phyloP scores from a whole-genome alignment of 2,113 vertebrate genomes.

The Colaptes auratus region DNA sequence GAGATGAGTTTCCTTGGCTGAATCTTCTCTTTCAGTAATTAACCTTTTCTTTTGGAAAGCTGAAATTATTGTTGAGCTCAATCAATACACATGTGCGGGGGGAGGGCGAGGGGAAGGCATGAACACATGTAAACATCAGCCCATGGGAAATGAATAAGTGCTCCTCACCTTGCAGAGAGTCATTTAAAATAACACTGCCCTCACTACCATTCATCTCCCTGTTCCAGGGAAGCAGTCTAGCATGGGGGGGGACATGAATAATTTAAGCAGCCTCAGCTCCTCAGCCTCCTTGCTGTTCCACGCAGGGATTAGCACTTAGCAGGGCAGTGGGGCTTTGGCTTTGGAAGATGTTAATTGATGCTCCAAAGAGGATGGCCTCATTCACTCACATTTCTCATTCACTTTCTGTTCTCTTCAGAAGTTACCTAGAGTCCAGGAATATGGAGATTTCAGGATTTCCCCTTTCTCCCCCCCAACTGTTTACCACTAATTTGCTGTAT shows the following conservation, averaged over 20 bases:
- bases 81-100: not conserved
- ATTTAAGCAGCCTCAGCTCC: slow-evolving; percentile 6
- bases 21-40: not conserved
- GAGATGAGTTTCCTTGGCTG: not conserved
- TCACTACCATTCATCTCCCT: slow-evolving; percentile 33
- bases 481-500: not conserved
- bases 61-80: not conserved
- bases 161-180: slow-evolving; percentile 26
- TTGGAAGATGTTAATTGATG: slow-evolving; percentile 38
- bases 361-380: not conserved
- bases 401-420: not conserved
- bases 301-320: not conserved
- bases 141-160: not conserved
- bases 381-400: not conserved
- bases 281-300: not conserved
- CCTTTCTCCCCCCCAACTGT: rapidly evolving
- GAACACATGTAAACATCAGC: not conserved
- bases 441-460: not conserved
- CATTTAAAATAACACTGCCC: slow-evolving; percentile 49
- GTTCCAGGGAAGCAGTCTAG: not conserved
- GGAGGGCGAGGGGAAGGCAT: not conserved
- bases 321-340: not conserved
- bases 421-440: not conserved
- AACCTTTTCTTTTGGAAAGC: not conserved
- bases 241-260: slow-evolving; percentile 41